phyloP scores from a whole-genome alignment of 2,113 vertebrate genomes.

The Donacobius atricapilla region DNA sequence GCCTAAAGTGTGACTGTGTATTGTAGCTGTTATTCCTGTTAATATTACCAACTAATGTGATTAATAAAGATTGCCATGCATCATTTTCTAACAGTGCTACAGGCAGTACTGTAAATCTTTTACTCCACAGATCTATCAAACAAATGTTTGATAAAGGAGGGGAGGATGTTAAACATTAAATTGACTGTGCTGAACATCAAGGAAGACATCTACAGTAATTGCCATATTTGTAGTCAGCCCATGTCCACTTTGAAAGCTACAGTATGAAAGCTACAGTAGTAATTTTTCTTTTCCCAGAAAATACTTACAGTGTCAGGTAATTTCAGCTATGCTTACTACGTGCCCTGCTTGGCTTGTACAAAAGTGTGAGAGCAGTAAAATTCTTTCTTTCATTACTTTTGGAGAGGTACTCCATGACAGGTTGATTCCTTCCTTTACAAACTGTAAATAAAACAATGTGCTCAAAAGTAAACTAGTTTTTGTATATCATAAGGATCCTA shows the following conservation, averaged over 20 bases:
- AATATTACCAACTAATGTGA: not conserved
- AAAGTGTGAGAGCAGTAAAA: not conserved
- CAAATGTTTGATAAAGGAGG: slow-evolving; percentile 37
- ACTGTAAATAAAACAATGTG: not conserved
- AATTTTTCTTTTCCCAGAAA: slow-evolving; percentile 56
- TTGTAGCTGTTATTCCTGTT: not conserved
- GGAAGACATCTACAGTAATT: slow-evolving; percentile 28
- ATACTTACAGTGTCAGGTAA: slow-evolving; percentile 10
- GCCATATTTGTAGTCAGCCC: slow-evolving; percentile 17
- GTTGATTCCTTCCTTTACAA: slow-evolving; percentile 17
- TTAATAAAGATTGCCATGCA: slow-evolving; percentile 24
- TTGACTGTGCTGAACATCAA: slow-evolving; percentile 15
- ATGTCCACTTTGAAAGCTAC: slow-evolving; percentile 33
- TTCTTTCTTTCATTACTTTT: not conserved
- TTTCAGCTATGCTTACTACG: not conserved
- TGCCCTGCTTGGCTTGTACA: not conserved
- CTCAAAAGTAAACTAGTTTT: not conserved
- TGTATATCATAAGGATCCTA: not conserved
- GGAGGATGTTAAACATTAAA: slow-evolving; percentile 26
- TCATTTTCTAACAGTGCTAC: slow-evolving; percentile 16
- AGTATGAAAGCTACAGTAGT: not conserved
- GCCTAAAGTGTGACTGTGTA: not conserved
- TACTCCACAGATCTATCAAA: slow-evolving; percentile 11
- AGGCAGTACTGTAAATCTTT: not conserved
- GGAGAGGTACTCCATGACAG: not conserved